Percentiles rank a stretch among this genome's conserved stretches.
Conservation (phyloP, 2,113 vertebrate species). For the Shinisaurus crocodilurus region DNA sequence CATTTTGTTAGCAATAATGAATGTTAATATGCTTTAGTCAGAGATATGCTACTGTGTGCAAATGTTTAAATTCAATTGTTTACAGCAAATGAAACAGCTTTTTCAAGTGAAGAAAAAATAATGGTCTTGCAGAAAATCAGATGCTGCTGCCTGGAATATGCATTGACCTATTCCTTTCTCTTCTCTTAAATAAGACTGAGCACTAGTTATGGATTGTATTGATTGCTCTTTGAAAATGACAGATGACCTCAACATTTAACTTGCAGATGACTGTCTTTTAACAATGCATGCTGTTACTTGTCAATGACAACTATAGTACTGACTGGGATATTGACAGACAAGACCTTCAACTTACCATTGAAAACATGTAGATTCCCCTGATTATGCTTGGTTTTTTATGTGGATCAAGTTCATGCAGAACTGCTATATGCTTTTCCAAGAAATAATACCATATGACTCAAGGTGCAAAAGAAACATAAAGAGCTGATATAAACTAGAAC, state of each 20-base stretch:
- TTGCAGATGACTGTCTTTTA: constrained; percentile 62
- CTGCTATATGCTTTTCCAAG: constrained; percentile 19
- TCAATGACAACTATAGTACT: constrained; percentile 64
- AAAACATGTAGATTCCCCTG: constrained; percentile 52
- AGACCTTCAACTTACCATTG: constrained; percentile 58
- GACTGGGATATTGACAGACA: constrained; percentile 73
- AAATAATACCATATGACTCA: constrained; percentile 45
- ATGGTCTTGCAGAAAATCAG: constrained; percentile 49
- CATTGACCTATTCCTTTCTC: constrained; percentile 65
- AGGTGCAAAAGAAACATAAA: constrained; percentile 24
- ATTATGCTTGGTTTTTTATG: constrained; percentile 47
- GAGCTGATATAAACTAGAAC: constrained; percentile 4
- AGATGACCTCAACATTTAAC: constrained; percentile 72
- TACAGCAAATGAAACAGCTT: constrained; percentile 1
- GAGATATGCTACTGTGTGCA: constrained; percentile 35
- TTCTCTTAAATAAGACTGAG: constrained; percentile 70
- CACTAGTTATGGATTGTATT: constrained; percentile 65
- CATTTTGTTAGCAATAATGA: constrained; percentile 44
- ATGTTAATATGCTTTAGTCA: constrained; percentile 36
- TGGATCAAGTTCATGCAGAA: constrained; percentile 64
- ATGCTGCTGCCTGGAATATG: constrained; percentile 51
- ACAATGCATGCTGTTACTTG: constrained; percentile 47
- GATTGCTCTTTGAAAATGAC: constrained; percentile 74
- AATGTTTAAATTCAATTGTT: constrained; percentile 47
- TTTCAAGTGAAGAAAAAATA: constrained; percentile 23